Evolutionary conservation across 1,140 invertebrate species (phyloP).

Genomic region (Drosophila suzukii): DNA sequence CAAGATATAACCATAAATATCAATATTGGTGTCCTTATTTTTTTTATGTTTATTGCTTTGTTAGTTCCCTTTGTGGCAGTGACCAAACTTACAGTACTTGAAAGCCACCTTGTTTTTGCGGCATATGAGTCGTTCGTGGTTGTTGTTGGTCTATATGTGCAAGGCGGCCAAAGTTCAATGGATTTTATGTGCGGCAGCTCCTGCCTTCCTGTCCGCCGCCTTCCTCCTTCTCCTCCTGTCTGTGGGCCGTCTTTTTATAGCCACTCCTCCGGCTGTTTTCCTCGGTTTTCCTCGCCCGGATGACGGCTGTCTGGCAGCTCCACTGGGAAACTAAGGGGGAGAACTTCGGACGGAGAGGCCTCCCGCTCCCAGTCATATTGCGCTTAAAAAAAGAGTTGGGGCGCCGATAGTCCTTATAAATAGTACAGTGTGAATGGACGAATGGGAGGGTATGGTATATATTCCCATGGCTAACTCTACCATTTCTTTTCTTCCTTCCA

Average conservation of each 20-base stretch:
- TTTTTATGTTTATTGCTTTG: too few relatives aligned
- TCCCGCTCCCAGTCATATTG: constrained; percentile 8
- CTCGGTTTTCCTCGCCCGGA: constrained; percentile 36
- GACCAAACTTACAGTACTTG: background rate
- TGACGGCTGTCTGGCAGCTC: constrained; percentile 33
- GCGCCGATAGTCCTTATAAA: background rate
- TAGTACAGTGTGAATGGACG: background rate
- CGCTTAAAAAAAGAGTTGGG: background rate
- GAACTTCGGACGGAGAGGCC: background rate
- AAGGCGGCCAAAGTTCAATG: constrained; percentile 77
- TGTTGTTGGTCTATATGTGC: constrained; percentile 29
- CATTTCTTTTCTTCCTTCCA: constrained; percentile 34
- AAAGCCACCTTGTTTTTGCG: constrained; percentile 2
- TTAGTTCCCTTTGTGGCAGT: background rate
- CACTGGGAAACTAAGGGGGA: constrained; percentile 1
- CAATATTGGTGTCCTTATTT: too few relatives aligned
- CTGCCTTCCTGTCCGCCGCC: constrained; percentile 6
- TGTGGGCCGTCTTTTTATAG: constrained; percentile 71
- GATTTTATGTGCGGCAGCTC: constrained; percentile 43
- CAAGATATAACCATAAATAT: too few relatives aligned
- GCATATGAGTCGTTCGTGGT: constrained; percentile 9
- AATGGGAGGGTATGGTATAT: background rate
- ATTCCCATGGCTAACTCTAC: background rate
- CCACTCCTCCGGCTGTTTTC: constrained; percentile 41
- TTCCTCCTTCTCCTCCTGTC: constrained; percentile 25